phyloP scores from a whole-genome alignment of 37 sponge, comb jelly and placozoan species.

The Chondrilla cf. caribensis region DNA sequence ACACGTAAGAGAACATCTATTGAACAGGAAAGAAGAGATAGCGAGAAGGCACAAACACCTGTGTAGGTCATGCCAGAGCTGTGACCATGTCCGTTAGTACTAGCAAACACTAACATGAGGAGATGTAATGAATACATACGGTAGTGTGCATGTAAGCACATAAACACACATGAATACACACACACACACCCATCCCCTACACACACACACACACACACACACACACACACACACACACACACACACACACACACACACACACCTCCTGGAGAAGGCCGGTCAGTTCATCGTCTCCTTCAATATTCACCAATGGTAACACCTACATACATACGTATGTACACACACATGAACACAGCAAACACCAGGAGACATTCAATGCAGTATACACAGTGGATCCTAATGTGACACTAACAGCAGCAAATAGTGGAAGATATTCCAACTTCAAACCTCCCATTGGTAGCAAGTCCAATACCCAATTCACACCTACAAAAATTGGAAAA shows the following conservation, averaged over 20 bases:
- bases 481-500: not conserved
- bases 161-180: no score
- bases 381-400: no score
- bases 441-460: not conserved
- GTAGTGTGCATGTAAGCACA: no score
- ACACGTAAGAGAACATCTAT: not conserved
- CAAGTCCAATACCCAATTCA: not conserved
- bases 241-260: not conserved
- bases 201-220: not conserved
- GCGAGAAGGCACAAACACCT: no score
- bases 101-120: no score
- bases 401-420: not conserved
- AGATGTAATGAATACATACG: no score
- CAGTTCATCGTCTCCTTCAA: constrained; percentile 73
- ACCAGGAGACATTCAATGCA: no score
- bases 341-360: no score
- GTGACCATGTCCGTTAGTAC: no score
- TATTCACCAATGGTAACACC: constrained; percentile 50
- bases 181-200: not conserved
- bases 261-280: constrained; percentile 37
- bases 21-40: not conserved
- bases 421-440: not conserved
- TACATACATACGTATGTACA: not conserved
- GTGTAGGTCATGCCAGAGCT: no score
- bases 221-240: constrained; percentile 1